Base-by-base conservation (phyloP, 1,140 invertebrate species). In the Spodoptera litura region DNA sequence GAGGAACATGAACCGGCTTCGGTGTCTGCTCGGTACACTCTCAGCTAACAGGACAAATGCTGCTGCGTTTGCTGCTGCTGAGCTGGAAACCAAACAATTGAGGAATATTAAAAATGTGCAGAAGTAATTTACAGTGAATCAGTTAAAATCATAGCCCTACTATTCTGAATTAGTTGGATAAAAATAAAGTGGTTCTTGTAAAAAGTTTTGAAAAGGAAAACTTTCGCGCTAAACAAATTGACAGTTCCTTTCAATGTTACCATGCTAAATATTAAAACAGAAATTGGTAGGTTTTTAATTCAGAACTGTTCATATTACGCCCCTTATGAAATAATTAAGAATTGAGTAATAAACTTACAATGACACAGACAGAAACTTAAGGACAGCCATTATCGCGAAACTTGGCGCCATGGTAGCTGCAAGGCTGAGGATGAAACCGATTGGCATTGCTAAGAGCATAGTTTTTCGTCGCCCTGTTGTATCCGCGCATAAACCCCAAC, bases 61-160 rank as follows among this genome's bases (percentile, higher is more conserved):
- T 2, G 90, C 90, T 13, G 91, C 90, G 11, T 91, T 93, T 0
- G 91, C 91, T 85, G 91, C 89, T 64, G 91, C 89, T 53, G 89
- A 87, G 58, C 91, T 93, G 78, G 9, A 87, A 85, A 44, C 3
- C 38, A 44, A 44, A 10, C 38, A 44, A 44, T 4, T 44, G 8
- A 44, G 9, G 38, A 0, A 44, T 0, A 8, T 31, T 31, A 31
- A 31, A 31, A 4, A 31, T 31, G 31, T 31, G 31, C 0, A 31
- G 3, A 31, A 31, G 31, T 44, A 44, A 44, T 5, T 38, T 5
- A 38, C 35, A 38, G n/a, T n/a, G n/a, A n/a, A n/a, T n/a, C n/a
- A n/a, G 35, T 38, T 38, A 38, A 4, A 38, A 38, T 0, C 0
- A 38, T 38, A 38, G 2, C 35, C 35, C 38, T 44, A 0, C 31